Conservation (phyloP, 30 jellyfish, hydroid and myxozoan genomes). For the Hydractinia echinata region DNA sequence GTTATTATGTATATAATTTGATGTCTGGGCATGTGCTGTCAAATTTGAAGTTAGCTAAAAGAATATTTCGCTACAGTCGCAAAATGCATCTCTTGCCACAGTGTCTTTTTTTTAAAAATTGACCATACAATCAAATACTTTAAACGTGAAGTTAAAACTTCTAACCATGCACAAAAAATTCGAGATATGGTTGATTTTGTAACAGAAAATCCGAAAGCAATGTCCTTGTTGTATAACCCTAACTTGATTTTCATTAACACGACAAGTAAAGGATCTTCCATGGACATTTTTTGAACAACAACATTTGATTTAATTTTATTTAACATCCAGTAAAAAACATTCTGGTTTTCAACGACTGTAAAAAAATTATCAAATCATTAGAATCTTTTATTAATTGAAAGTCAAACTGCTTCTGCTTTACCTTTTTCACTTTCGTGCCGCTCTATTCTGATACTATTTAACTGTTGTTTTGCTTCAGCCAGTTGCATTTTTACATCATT, state of each 20-base stretch:
- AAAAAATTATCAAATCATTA: slow-evolving; percentile 25
- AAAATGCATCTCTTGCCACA: slow-evolving; percentile 8
- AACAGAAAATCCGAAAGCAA: slow-evolving; percentile 32
- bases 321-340: slow-evolving; percentile 12
- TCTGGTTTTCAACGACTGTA: slow-evolving; percentile 30
- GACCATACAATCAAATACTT: slow-evolving; percentile 23
- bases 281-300: neutral
- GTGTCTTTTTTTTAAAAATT: slow-evolving; percentile 7
- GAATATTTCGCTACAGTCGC: slow-evolving; percentile 48
- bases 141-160: slow-evolving; percentile 6
- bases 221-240: slow-evolving; percentile 30
- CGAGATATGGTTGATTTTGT: slow-evolving; percentile 24
- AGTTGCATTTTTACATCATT: neutral
- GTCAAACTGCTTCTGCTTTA: slow-evolving; percentile 27
- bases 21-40: slow-evolving; percentile 32
- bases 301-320: slow-evolving; percentile 13
- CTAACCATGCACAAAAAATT: slow-evolving; percentile 37
- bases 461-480: neutral
- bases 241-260: slow-evolving; percentile 35
- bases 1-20: neutral
- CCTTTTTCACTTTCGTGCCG: neutral
- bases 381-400: slow-evolving; percentile 17
- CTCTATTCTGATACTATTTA: neutral
- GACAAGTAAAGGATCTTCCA: slow-evolving; percentile 30
- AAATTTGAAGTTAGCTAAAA: neutral